phyloP scores from a whole-genome alignment of 2,888 invertebrate species.

The Andrena haemorrhoa region DNA sequence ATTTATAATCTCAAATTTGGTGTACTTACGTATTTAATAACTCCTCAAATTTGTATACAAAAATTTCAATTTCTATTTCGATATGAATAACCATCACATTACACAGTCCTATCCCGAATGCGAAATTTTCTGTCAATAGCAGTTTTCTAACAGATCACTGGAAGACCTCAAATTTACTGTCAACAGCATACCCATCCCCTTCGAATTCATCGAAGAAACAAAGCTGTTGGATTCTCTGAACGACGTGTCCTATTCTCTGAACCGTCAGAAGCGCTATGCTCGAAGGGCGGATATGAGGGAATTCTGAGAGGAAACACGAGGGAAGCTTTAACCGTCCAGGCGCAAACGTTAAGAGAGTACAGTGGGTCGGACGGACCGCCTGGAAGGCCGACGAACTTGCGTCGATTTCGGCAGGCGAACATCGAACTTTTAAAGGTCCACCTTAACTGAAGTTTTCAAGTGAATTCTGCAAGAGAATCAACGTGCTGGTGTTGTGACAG shows the following conservation, averaged over 20 bases:
- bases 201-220: neutral
- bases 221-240: neutral
- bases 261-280: constrained; percentile 30
- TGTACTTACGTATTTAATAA: too few species aligned
- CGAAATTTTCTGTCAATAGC: too few species aligned
- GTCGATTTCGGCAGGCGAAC: constrained; percentile 57
- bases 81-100: too few species aligned
- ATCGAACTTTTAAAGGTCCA: constrained; percentile 77
- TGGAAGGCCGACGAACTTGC: constrained; percentile 41
- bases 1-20: too few species aligned
- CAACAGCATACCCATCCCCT: neutral
- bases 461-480: constrained; percentile 43
- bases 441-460: constrained; percentile 67
- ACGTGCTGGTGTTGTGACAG: constrained; percentile 7
- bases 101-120: too few species aligned
- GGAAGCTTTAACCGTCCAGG: constrained; percentile 76
- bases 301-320: constrained; percentile 71
- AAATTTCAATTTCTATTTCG: too few species aligned
- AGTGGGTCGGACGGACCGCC: constrained; percentile 24
- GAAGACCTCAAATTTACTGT: neutral
- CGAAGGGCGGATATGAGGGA: constrained; percentile 40
- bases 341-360: constrained; percentile 66
- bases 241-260: neutral
- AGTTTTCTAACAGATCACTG: neutral
- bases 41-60: too few species aligned